Evolutionary conservation across 2,888 invertebrate genomes (phyloP), one percentile per base, ranked within the genome.

Genomic region (Melanostoma scalare): DNA sequence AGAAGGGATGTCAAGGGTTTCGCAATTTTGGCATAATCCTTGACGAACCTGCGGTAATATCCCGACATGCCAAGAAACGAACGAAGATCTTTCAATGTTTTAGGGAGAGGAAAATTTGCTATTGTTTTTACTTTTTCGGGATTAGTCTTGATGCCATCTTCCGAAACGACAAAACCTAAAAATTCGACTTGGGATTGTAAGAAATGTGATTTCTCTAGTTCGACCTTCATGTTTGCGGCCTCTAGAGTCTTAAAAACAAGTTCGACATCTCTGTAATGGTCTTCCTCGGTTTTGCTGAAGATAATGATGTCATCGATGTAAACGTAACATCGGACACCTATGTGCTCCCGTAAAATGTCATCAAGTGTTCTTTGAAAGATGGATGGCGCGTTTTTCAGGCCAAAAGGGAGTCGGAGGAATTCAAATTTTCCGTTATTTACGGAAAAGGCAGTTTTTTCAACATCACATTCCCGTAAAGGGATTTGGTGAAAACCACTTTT

Each of bases 251-350:
- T 6, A 55, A 84, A 75, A 9, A 84, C 71, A 4, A 53, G 53
- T 56, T 33, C 8, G 6, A 84, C 58, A 35, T 85, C 48, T 10
- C 68, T 6, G 40, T 72, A 50, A 31, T 79, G 79, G 36, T 63
- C 52, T 6, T 78, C 60, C 20, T 75, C 61, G 4, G 46, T 33
- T 53, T 68, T 74, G 31, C 58, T 63, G 40, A 81, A 85, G 4
- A 77, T 71, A 6, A 81, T 74, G 20, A 77, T 72, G 31, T 73
- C 78, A 31, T 67, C 72, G 31, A 78, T 72, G 31, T 78, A 73
- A 40, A 36, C 30, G 56, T 40, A 30, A 42, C 46, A 75, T 71
- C 36, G 75, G 71, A 44, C 56, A 81, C 65, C 79, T 73, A 44
- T 77, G 44, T 42, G 58, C 65, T 31, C 74, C 67, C 20, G 20